Evolutionary conservation across 2,888 invertebrate species (phyloP).

Genomic region (Drosophila pegasa): DNA sequence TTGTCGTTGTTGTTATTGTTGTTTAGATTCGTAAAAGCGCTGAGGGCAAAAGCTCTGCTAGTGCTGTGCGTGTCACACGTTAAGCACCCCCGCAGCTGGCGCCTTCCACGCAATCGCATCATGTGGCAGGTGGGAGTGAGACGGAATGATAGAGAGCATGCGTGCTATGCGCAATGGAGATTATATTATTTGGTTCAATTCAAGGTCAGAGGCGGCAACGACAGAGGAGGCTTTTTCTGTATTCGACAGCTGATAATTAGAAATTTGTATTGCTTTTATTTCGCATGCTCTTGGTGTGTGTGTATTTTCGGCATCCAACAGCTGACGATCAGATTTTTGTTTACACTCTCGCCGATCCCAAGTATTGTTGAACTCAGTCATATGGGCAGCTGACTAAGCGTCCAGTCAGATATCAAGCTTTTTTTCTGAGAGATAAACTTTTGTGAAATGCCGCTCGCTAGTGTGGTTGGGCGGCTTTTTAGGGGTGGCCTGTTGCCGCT

Average conservation of each 20-base stretch:
- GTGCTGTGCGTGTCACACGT: constrained; percentile 43
- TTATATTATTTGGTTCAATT: constrained; percentile 21
- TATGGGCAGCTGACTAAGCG: constrained; percentile 37
- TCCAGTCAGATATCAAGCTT: constrained; percentile 35
- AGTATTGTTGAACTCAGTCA: constrained; percentile 28
- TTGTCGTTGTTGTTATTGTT: constrained; percentile 8
- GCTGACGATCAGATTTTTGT: constrained; percentile 66
- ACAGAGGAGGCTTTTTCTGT: constrained; percentile 4
- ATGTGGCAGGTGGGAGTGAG: constrained; percentile 38
- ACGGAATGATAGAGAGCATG: constrained; percentile 26
- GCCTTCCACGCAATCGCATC: constrained; percentile 46
- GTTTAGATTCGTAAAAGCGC: constrained; percentile 34
- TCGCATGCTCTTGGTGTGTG: background rate
- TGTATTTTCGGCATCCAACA: constrained; percentile 36
- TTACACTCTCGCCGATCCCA: constrained; percentile 38
- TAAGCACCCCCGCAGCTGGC: constrained; percentile 39
- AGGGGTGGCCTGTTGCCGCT: constrained; percentile 68
- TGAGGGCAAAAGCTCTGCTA: constrained; percentile 41
- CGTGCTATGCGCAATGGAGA: constrained; percentile 17
- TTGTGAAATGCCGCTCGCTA: constrained; percentile 23
- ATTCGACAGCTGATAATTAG: constrained; percentile 42
- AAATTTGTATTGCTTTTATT: background rate
- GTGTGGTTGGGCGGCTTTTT: constrained; percentile 42
- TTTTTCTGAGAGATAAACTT: constrained; percentile 39
- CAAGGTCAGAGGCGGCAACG: constrained; percentile 34